These are phyloP conservation scores for Bombus balteatus DNA, from an alignment of 1,140 invertebrate genomes.

Conservation along the genomic window DNA sequence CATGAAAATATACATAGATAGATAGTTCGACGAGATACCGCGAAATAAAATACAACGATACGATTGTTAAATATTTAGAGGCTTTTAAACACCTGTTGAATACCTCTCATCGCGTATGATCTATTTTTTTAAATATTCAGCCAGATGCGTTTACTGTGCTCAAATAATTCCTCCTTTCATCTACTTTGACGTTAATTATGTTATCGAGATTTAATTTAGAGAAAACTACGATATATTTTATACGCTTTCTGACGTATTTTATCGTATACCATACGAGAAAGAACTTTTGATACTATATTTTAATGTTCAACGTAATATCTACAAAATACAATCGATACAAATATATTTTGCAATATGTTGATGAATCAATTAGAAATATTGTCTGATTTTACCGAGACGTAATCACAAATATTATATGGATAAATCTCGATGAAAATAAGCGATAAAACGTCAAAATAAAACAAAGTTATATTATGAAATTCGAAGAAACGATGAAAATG, in stretches of 20 bases:
- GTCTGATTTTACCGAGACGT: too few species aligned
- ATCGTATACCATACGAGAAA: background rate
- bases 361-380: too few species aligned
- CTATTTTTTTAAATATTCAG: background rate
- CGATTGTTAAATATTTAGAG: slow-evolving; percentile 5
- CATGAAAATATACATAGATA: background rate
- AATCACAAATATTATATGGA: too few species aligned
- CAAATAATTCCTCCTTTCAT: background rate
- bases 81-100: slow-evolving; percentile 30
- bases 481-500: background rate
- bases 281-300: too few species aligned
- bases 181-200: background rate
- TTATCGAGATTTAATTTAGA: too few species aligned
- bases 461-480: too few species aligned
- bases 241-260: background rate
- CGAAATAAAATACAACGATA: background rate
- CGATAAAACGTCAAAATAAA: too few species aligned
- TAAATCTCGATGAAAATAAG: too few species aligned
- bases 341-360: background rate
- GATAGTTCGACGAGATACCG: background rate
- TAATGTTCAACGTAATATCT: too few species aligned
- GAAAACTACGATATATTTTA: too few species aligned
- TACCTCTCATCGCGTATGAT: background rate
- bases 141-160: background rate
- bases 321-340: background rate